phyloP scores from a whole-genome alignment of 2,888 invertebrate genomes.

The Apamea sordens region DNA sequence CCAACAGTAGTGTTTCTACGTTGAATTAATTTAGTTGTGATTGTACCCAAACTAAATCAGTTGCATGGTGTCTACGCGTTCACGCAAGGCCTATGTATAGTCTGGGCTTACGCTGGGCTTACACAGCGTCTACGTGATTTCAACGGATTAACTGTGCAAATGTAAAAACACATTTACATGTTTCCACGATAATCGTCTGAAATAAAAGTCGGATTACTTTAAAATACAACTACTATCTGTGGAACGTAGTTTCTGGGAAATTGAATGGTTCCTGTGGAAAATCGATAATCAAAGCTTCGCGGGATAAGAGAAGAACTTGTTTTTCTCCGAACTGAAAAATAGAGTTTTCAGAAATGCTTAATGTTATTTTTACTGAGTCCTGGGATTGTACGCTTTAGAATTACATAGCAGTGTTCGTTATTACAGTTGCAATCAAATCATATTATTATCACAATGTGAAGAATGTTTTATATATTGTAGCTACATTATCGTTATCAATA shows the following conservation, averaged over 20 bases:
- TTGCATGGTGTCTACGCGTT: background rate
- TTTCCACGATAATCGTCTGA: background rate
- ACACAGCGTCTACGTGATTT: background rate
- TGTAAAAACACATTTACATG: background rate
- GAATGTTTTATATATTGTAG: constrained; percentile 13
- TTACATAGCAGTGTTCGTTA: background rate
- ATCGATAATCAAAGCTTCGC: constrained; percentile 6
- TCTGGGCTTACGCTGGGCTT: background rate
- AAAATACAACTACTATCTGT: constrained; percentile 16
- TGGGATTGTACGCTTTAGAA: background rate
- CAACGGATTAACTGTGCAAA: too few relatives aligned
- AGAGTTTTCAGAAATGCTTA: background rate
- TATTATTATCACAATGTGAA: background rate
- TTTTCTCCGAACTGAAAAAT: constrained; percentile 5
- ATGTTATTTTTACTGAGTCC: background rate
- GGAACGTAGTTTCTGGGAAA: constrained; percentile 29
- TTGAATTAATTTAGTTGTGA: background rate
- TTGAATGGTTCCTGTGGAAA: constrained; percentile 19
- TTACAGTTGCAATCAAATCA: constrained; percentile 4
- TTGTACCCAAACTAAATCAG: background rate
- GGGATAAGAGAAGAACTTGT: background rate
- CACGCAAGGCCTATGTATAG: background rate
- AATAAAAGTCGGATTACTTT: constrained; percentile 20
- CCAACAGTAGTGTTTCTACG: background rate
- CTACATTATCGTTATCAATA: background rate